A percentile compares a stretch with the other conserved stretches of the same genome.
Conservation (phyloP, 2,888 invertebrate genomes). For the Oscheius myriophilus region DNA sequence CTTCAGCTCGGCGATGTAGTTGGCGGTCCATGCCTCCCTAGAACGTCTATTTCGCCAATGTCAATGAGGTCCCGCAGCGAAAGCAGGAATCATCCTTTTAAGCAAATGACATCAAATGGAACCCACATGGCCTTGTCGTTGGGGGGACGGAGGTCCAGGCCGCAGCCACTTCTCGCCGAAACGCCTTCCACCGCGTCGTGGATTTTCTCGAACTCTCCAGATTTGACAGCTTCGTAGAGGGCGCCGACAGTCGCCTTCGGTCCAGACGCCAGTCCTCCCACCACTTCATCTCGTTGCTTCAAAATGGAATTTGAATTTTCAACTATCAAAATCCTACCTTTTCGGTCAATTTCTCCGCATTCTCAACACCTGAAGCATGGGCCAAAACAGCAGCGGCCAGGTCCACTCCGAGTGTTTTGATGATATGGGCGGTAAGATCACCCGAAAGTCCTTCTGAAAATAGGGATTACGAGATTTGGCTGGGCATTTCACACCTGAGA, state of each 20-base stretch:
- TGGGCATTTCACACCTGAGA: slow-evolving; percentile 35
- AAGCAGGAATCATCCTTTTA: too few relatives aligned
- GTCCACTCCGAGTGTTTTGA: slow-evolving; percentile 47
- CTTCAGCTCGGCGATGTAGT: slow-evolving; percentile 31
- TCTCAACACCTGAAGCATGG: slow-evolving; percentile 41
- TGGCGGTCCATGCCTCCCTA: slow-evolving; percentile 27
- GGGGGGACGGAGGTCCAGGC: slow-evolving; percentile 33
- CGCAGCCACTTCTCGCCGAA: slow-evolving; percentile 13
- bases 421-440: slow-evolving; percentile 50
- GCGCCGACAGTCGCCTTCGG: slow-evolving; percentile 34
- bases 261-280: slow-evolving; percentile 35
- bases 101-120: neutral
- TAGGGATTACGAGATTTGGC: neutral
- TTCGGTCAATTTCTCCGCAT: slow-evolving; percentile 43
- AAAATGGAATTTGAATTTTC: slow-evolving; percentile 1
- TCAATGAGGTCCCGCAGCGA: too few relatives aligned
- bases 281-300: slow-evolving; percentile 43
- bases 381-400: slow-evolving; percentile 43
- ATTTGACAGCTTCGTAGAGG: slow-evolving; percentile 33
- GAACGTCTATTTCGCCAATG: slow-evolving; percentile 5
- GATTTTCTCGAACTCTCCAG: slow-evolving; percentile 19
- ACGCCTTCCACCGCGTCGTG: slow-evolving; percentile 24
- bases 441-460: slow-evolving; percentile 44
- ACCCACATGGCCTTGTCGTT: slow-evolving; percentile 59
- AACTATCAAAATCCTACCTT: slow-evolving; percentile 26